A percentile compares a stretch with the other conserved stretches of the same genome.
These are phyloP conservation scores for Xestoiulus laeticollis DNA, from an alignment of 2,888 invertebrate genomes.

Conservation along the genomic window DNA sequence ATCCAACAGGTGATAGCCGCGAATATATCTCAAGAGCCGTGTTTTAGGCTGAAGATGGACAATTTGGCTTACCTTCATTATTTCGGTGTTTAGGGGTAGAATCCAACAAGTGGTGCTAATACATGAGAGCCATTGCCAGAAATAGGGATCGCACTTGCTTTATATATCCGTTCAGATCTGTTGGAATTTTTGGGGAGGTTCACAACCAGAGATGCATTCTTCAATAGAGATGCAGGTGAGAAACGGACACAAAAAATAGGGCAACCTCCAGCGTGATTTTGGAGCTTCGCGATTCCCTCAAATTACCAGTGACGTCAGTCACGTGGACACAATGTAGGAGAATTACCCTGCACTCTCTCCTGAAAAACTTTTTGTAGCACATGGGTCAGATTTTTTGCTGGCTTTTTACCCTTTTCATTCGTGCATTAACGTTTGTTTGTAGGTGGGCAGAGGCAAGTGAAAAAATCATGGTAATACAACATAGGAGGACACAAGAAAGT, in stretches of 20 bases:
- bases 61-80: constrained; percentile 10
- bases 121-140: constrained; percentile 32
- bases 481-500: too few relatives aligned
- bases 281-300: constrained; percentile 29
- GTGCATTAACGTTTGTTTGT: background rate
- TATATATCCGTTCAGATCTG: constrained; percentile 42
- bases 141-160: background rate
- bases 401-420: background rate
- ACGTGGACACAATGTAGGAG: constrained; percentile 23
- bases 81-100: constrained; percentile 11
- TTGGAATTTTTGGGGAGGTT: constrained; percentile 44
- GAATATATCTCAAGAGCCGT: background rate
- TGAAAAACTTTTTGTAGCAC: background rate
- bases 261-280: constrained; percentile 44
- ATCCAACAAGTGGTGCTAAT: constrained; percentile 34
- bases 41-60: constrained; percentile 30
- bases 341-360: background rate
- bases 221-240: constrained; percentile 35
- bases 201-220: background rate
- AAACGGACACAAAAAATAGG: constrained; percentile 44
- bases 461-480: background rate
- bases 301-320: constrained; percentile 15
- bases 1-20: background rate
- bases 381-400: background rate
- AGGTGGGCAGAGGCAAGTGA: constrained; percentile 23